These are phyloP conservation scores for Acleris cristana DNA, from an alignment of 2,888 invertebrate species.

Conservation along the genomic window DNA sequence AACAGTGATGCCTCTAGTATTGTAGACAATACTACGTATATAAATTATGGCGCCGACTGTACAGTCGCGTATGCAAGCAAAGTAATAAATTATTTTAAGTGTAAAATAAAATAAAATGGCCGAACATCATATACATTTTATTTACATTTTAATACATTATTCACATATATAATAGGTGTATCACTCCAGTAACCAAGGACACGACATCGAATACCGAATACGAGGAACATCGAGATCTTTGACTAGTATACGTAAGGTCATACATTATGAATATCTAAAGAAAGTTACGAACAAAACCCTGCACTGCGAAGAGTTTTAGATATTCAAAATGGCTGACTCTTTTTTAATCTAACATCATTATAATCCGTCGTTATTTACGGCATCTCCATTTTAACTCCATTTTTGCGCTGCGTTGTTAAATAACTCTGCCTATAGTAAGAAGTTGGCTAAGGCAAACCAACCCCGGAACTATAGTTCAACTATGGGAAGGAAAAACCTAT, in stretches of 20 bases:
- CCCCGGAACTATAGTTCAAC: too few relatives aligned
- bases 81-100: too few relatives aligned
- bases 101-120: neutral
- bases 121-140: constrained; percentile 35
- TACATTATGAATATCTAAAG: constrained; percentile 27
- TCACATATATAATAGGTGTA: constrained; percentile 31
- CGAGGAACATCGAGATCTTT: constrained; percentile 64
- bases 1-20: too few relatives aligned
- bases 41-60: too few relatives aligned
- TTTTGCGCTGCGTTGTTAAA: too few relatives aligned
- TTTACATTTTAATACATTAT: constrained; percentile 31
- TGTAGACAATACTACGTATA: too few relatives aligned
- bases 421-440: too few relatives aligned
- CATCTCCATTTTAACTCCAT: too few relatives aligned
- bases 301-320: constrained; percentile 2
- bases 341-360: constrained; percentile 27
- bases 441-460: too few relatives aligned
- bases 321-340: constrained; percentile 26
- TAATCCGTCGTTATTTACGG: neutral
- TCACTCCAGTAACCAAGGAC: constrained; percentile 38
- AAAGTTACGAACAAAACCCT: neutral
- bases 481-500: too few relatives aligned
- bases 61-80: too few relatives aligned
- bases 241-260: constrained; percentile 43
- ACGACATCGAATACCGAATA: constrained; percentile 64